Percentiles rank a stretch among this genome's conserved stretches.
These are phyloP conservation scores for Mizuhopecten yessoensis DNA, from an alignment of 1,140 invertebrate species.

Conservation along the genomic window DNA sequence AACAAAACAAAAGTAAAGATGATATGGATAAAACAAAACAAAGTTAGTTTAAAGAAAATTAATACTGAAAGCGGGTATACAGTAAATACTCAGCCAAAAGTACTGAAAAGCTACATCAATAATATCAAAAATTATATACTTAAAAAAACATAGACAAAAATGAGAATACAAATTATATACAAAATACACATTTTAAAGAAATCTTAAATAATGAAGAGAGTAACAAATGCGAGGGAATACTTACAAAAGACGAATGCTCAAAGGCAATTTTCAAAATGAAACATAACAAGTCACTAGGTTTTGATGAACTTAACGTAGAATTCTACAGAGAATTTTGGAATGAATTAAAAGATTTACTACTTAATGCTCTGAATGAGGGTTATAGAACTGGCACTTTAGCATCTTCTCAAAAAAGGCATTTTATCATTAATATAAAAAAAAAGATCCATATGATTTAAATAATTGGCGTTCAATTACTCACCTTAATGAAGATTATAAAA, in stretches of 20 bases:
- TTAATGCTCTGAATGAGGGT: background rate
- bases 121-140: conserved; percentile 46
- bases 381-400: background rate
- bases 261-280: conserved; percentile 47
- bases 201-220: background rate
- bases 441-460: background rate
- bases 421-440: conserved; percentile 44
- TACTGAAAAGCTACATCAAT: background rate
- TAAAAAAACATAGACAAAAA: background rate
- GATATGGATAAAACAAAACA: no score
- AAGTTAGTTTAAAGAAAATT: no score
- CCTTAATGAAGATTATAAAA: conserved; percentile 39
- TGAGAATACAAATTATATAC: background rate
- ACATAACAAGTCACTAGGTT: conserved; percentile 1
- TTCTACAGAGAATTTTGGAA: conserved; percentile 49
- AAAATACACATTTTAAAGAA: background rate
- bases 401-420: conserved; percentile 12
- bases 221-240: conserved; percentile 35
- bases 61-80: background rate
- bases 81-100: background rate
- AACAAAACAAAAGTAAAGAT: background rate
- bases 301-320: conserved; percentile 38
- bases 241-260: conserved; percentile 40
- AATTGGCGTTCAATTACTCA: conserved; percentile 27
- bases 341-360: background rate